Evolutionary conservation across 2,113 vertebrate species (phyloP).

Genomic region (Oostethus manadensis): DNA sequence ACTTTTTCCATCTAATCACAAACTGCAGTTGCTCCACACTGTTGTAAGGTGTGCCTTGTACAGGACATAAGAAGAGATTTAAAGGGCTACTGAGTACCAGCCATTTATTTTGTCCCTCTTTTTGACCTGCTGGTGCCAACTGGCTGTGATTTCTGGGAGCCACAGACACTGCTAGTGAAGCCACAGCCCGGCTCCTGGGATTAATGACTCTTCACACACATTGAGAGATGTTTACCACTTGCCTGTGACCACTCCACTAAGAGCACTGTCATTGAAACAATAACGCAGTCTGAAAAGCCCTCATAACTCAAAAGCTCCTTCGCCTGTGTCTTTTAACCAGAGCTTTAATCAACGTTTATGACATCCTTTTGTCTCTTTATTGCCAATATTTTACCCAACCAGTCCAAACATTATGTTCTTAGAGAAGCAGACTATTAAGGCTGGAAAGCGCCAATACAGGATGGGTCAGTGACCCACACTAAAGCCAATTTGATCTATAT

Average conservation of each 20-base stretch:
- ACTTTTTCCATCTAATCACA: neutral
- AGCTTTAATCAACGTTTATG: slow-evolving; percentile 80
- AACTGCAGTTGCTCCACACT: neutral
- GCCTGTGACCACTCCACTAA: slow-evolving; percentile 62
- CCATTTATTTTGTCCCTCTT: slow-evolving; percentile 47
- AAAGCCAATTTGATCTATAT: slow-evolving; percentile 70
- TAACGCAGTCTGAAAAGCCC: slow-evolving; percentile 66
- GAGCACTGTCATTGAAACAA: slow-evolving; percentile 76
- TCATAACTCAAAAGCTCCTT: slow-evolving; percentile 71
- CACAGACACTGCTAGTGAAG: slow-evolving; percentile 58
- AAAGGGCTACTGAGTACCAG: slow-evolving; percentile 44
- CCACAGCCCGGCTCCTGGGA: slow-evolving; percentile 53
- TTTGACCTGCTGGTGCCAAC: slow-evolving; percentile 62
- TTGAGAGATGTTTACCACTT: slow-evolving; percentile 73
- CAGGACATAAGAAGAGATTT: slow-evolving; percentile 45
- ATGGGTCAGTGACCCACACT: slow-evolving; percentile 73
- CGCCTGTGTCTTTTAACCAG: slow-evolving; percentile 74
- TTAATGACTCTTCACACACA: slow-evolving; percentile 70
- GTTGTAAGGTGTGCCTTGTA: slow-evolving; percentile 22
- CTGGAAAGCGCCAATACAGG: slow-evolving; percentile 68
- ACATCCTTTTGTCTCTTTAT: slow-evolving; percentile 79
- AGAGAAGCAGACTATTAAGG: slow-evolving; percentile 71
- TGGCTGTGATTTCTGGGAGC: slow-evolving; percentile 62
- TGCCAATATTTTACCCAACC: slow-evolving; percentile 76
- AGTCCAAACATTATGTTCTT: slow-evolving; percentile 74